phyloP scores from a whole-genome alignment of 2,888 invertebrate species.

The Dasypogon diadema region DNA sequence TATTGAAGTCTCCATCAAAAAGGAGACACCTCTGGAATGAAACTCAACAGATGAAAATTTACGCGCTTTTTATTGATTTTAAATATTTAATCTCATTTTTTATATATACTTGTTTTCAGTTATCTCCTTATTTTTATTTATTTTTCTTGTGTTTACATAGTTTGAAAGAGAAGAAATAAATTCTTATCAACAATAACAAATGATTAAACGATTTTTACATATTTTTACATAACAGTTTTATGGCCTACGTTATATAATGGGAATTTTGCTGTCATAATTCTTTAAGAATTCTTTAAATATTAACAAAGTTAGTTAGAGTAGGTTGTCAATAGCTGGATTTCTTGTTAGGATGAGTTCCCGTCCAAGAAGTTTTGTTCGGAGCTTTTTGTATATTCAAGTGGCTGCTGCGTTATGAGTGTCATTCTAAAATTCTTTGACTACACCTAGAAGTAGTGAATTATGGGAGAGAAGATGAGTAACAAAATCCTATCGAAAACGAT shows the following conservation, averaged over 20 bases:
- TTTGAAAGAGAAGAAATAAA: conserved; percentile 52
- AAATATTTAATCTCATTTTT: not conserved
- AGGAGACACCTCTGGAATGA: not conserved
- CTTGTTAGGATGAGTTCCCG: conserved; percentile 10
- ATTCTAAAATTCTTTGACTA: not conserved
- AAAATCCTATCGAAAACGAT: too few species aligned
- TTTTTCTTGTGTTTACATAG: conserved; percentile 14
- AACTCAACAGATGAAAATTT: conserved; percentile 15
- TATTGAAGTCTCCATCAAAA: too few species aligned
- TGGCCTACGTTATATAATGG: conserved; percentile 34
- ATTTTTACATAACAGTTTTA: conserved; percentile 55
- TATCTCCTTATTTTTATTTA: conserved; percentile 11
- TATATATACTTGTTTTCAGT: conserved; percentile 4
- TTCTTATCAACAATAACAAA: conserved; percentile 55
- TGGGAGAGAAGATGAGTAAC: not conserved
- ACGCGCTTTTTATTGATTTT: conserved; percentile 19
- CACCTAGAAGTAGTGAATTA: not conserved
- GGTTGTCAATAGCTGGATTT: conserved; percentile 39
- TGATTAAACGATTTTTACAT: conserved; percentile 56
- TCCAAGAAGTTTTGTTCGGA: not conserved
- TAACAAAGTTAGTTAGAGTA: conserved; percentile 45
- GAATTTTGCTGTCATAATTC: conserved; percentile 37
- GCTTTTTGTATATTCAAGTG: too few species aligned
- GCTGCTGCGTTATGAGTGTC: not conserved
- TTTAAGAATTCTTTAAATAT: conserved; percentile 47